Conservation (phyloP, 2,797 vertebrate genomes). For the Meriones psammophilus region DNA sequence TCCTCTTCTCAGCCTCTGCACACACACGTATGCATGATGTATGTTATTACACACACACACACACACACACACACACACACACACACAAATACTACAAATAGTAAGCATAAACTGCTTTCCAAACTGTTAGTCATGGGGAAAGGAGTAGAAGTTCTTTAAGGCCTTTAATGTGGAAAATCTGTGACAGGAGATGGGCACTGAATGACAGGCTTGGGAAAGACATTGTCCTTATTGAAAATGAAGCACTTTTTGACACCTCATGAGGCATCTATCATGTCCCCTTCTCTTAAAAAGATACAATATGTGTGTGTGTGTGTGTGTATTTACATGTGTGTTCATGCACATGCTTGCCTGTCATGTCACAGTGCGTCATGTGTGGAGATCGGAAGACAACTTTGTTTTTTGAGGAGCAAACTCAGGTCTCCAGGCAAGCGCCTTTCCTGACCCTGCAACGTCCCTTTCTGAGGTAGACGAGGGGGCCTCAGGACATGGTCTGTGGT, state of each 20-base stretch:
- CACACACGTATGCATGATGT: background rate
- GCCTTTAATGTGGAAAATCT: background rate
- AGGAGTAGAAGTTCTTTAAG: background rate
- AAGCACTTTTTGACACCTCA: background rate
- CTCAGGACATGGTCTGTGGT: background rate
- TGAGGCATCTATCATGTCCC: background rate
- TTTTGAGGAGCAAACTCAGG: background rate
- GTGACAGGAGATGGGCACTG: background rate
- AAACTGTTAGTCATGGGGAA: background rate
- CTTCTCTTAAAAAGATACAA: background rate
- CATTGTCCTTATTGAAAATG: background rate
- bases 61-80: background rate
- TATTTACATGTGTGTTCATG: background rate
- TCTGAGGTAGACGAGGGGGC: background rate
- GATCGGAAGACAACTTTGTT: background rate
- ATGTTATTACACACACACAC: background rate
- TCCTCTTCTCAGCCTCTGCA: background rate
- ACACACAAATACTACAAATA: background rate
- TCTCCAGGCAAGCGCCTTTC: background rate
- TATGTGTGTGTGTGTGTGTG: background rate
- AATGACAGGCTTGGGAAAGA: background rate
- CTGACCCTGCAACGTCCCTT: background rate
- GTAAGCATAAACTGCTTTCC: background rate
- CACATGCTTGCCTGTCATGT: background rate
- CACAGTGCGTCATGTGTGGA: background rate